These are phyloP conservation scores for Chrysolina americana DNA, from an alignment of 2,888 invertebrate genomes.

Conservation along the genomic window DNA sequence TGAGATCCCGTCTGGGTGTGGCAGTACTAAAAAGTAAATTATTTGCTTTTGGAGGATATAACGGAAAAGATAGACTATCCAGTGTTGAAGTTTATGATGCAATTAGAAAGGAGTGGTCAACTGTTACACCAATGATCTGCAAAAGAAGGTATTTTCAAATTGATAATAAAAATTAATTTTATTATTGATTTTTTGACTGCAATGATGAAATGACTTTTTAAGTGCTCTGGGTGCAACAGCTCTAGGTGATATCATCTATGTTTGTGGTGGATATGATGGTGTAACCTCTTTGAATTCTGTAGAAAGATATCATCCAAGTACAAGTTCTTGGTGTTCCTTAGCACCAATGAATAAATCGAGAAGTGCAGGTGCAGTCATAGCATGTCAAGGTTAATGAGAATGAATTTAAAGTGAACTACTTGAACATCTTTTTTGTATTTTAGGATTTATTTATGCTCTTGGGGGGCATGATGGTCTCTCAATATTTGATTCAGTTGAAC, in stretches of 20 bases:
- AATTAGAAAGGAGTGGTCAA: constrained; percentile 79
- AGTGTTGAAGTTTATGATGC: constrained; percentile 91
- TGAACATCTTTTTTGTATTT: constrained; percentile 59
- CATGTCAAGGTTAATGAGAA: constrained; percentile 64
- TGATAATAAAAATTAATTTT: too few species aligned
- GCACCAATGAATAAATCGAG: constrained; percentile 79
- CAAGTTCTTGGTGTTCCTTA: constrained; percentile 81
- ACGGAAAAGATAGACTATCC: constrained; percentile 85
- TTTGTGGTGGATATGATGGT: constrained; percentile 90
- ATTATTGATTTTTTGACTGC: neutral
- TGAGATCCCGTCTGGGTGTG: constrained; percentile 87
- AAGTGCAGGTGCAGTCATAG: constrained; percentile 69
- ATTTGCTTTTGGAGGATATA: constrained; percentile 89
- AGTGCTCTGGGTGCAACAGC: constrained; percentile 88
- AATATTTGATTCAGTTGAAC: constrained; percentile 89
- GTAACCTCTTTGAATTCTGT: constrained; percentile 86
- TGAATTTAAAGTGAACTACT: constrained; percentile 27
- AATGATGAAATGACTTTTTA: constrained; percentile 66
- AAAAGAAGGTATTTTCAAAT: constrained; percentile 76
- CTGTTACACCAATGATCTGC: constrained; percentile 85
- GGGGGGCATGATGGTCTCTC: constrained; percentile 92
- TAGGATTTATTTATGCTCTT: constrained; percentile 84
- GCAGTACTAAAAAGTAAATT: constrained; percentile 85
- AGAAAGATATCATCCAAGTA: constrained; percentile 84
- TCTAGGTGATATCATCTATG: constrained; percentile 84